phyloP scores from a whole-genome alignment of 1,140 invertebrate genomes.

The Bombus affinis region DNA sequence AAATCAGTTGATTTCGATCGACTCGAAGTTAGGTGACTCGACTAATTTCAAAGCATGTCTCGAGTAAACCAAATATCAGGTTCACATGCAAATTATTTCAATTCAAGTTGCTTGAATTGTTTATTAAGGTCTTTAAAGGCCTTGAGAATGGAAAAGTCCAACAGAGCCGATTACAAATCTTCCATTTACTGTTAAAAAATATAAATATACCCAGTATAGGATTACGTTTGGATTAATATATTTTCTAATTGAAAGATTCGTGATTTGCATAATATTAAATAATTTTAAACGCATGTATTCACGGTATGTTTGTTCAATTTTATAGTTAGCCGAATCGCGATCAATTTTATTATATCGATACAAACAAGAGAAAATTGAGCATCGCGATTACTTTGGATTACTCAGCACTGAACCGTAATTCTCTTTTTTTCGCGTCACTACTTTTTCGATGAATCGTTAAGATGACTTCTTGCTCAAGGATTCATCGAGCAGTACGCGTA shows the following conservation, averaged over 20 bases:
- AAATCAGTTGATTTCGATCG: no score
- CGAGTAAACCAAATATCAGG: no score
- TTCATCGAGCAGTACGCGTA: conserved; percentile 2
- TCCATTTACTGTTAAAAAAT: rapidly evolving
- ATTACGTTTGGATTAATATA: no score
- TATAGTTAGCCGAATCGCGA: background rate
- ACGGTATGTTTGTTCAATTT: no score
- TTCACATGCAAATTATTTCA: background rate
- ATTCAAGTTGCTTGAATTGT: no score
- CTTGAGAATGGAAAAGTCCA: background rate
- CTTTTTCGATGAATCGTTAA: conserved; percentile 65
- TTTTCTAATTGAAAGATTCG: no score
- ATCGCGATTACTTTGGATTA: background rate
- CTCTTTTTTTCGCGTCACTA: conserved; percentile 46
- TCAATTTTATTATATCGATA: background rate
- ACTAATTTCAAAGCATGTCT: no score
- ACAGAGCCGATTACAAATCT: no score
- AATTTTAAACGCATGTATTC: no score
- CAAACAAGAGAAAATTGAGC: background rate
- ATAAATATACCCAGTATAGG: no score
- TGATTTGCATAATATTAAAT: no score
- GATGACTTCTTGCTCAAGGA: conserved; percentile 56
- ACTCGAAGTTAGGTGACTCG: no score
- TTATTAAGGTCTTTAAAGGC: background rate
- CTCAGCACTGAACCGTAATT: conserved; percentile 38